Conservation (phyloP, 2,797 vertebrate genomes). For the Pampus argenteus region DNA sequence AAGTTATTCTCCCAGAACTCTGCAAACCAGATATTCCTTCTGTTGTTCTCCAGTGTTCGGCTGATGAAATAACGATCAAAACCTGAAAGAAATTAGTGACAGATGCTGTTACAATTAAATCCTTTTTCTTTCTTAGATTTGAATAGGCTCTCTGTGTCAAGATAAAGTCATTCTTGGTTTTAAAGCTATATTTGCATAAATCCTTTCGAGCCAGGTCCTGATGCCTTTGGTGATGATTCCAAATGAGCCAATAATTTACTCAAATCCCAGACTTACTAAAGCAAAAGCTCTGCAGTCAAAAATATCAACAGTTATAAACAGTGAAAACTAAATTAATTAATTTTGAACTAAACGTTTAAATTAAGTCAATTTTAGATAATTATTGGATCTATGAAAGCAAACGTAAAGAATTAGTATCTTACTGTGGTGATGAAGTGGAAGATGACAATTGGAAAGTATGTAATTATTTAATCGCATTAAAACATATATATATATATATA, state of each 20-base stretch:
- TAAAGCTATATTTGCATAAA: neutral
- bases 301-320: neutral
- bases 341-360: too few species aligned
- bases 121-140: neutral
- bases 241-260: neutral
- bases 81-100: slow-evolving; percentile 78
- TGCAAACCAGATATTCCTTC: slow-evolving; percentile 96
- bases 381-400: neutral
- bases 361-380: neutral
- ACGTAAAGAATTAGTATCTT: neutral
- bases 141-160: neutral
- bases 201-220: neutral
- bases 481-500: too few species aligned
- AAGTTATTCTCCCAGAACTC: slow-evolving; percentile 99
- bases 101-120: neutral
- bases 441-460: neutral
- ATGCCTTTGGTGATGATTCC: neutral
- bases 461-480: neutral
- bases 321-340: too few species aligned
- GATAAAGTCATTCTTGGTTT: neutral
- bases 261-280: neutral
- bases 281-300: neutral
- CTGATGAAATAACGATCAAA: slow-evolving; percentile 97
- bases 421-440: neutral
- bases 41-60: slow-evolving; percentile 95